Evolutionary conservation across 2,797 vertebrate genomes (phyloP).

Genomic region (Passerculus sandwichensis): DNA sequence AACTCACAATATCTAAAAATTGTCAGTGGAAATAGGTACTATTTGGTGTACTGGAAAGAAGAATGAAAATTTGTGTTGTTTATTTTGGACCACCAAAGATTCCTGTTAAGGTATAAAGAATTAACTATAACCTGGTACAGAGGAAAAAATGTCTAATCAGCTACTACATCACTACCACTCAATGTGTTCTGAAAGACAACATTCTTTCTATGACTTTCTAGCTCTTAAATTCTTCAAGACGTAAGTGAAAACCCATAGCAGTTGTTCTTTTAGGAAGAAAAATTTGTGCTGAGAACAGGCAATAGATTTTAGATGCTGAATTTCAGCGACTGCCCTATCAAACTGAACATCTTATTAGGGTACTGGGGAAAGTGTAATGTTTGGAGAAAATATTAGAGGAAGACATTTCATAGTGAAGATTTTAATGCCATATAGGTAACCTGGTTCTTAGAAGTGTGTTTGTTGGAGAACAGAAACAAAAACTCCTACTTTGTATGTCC

Average conservation of each 20-base stretch:
- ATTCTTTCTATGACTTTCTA: not conserved
- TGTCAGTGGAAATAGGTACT: not conserved
- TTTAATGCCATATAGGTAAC: not conserved
- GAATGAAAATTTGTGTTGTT: not conserved
- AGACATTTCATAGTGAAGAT: not conserved
- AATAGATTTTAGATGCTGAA: not conserved
- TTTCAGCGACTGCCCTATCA: not conserved
- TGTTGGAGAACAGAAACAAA: not conserved
- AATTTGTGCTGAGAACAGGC: not conserved
- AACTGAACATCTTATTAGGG: not conserved
- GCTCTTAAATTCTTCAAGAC: not conserved
- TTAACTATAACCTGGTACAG: not conserved
- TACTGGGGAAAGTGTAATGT: not conserved
- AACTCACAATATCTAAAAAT: not conserved
- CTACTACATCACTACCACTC: not conserved
- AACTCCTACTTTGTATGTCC: not conserved
- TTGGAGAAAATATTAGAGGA: not conserved
- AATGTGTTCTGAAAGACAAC: not conserved
- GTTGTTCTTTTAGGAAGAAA: not conserved
- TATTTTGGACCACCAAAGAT: not conserved
- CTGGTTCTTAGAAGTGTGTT: not conserved
- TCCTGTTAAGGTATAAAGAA: not conserved
- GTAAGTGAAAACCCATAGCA: not conserved
- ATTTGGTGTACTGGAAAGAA: not conserved
- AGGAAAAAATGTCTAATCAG: not conserved